Base-by-base conservation (phyloP, 2,113 vertebrate genomes). In the Scartelaos histophorus region DNA sequence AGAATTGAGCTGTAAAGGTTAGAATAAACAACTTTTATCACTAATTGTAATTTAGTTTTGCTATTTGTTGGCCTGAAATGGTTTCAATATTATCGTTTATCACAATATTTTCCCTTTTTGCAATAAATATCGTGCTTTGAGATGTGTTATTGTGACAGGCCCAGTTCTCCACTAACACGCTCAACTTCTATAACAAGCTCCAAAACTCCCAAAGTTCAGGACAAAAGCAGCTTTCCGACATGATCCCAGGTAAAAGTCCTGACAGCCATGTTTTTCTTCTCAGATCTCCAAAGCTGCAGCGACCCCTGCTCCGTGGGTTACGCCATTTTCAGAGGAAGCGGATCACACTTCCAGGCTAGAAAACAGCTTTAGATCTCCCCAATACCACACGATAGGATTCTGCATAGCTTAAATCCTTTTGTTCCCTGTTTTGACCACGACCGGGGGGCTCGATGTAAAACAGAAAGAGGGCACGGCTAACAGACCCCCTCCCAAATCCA, bases 221-320 rank as follows among this genome's bases (percentile, higher is more conserved):
- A 70, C 53, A 73, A 69, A 75, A 69, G 70, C 51, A 73, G 68
- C 69, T 72, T 38, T 61, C 54, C 69, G 76, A 74, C 22, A 71
- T 54, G 47, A 70, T 69, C 61, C 60, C 66, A 80, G 62, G 54
- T 11, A 58, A 64, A 73, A 43, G 43, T 53, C 35, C 21, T 51
- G 68, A 76, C 49, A 29, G 70, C n/a, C 75, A 57, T 49, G 69
- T 67, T 80, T 47, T 68, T 78, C 85, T 80, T 64, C 81, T 72
- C 57, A 79, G 79, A 82, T 75, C 73, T 85, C 66, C 70, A 77
- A 80, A 78, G 71, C 74, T 70, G 73, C 73, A 80, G 69, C 70
- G 76, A 82, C 77, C 82, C 80, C 47, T 62, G 68, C 66, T 86
- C 87, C 79, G 82, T 70, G 65, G 75, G 85, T 81, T 76, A 76